Base-by-base conservation (phyloP, 1,140 invertebrate genomes). In the Hylaeus volcanicus region DNA sequence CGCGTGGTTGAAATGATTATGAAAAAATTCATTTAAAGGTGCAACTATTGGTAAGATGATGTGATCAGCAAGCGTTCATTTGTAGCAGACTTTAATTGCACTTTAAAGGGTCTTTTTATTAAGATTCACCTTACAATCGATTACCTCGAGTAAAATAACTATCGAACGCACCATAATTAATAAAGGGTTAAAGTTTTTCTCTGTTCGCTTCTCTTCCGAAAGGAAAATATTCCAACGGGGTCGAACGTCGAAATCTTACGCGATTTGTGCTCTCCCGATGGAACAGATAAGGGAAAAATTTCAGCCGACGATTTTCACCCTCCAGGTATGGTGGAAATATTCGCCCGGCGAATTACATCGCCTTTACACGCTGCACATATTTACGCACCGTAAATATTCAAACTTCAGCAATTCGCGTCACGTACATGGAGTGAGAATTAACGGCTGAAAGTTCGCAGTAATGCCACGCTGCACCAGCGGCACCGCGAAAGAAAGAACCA, bases 371-470 rank as follows among this genome's bases (percentile, higher is more conserved):
- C 8, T 4, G 43, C 41, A 48, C 43, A 48, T 66, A 66, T 63
- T 63, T 60, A 15, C 26, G 37, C 58, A 6, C 14, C 43, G 26
- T 45, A 74, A 74, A 74, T 74, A 74, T 51, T 61, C 71, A n/a
- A 73, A 73, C 43, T 61, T n/a, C 6, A 60, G n/a, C 11, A 41
- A 45, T n/a, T 61, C n/a, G 43, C 8, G 43, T 37, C 58, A 14
- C 71, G 43, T 61, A 39, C 56, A 12, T 11, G n/a, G 43, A 73
- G 43, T 39, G 58, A 48, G 56, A 73, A 73, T 73, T 61, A 73
- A 12, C 56, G 43, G 26, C 14, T 37, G 14, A 12, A 56, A 43
- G 14, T 66, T 66, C n/a, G 45, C 58, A 8, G 6, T 41, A 48
- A 45, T 48, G 43, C 43, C n/a, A 45, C 5, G 8, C 6, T 2